Base-by-base conservation (phyloP, 2,797 vertebrate species). In the Phalloptychus januarius region DNA sequence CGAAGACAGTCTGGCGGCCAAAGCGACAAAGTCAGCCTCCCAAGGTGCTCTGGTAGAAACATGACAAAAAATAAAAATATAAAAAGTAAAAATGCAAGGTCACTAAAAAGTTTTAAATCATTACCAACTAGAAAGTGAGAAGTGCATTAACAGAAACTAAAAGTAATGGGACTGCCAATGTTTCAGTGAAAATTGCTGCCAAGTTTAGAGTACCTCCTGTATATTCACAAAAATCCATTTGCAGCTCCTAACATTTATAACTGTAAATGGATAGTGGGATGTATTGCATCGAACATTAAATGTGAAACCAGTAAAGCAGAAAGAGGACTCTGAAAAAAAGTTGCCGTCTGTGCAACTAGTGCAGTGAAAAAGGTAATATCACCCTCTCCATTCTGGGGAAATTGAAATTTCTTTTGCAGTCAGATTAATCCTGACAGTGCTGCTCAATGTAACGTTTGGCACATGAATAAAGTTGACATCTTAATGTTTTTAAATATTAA, bases 111-210 rank as follows among this genome's bases (percentile, higher is more conserved):
- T 91, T 87, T 76, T 74, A 83, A 77, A 85, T 88, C 84, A 89
- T 91, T 88, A 85, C 78, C 80, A 75, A 72, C 42, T 73, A 50
- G 71, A 81, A 79, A 85, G 80, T 86, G 88, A 91, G 79, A 87
- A 85, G 87, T 74, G 76, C 6, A 71, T 88, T 88, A 90, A 73
- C 28, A 56, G 46, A 46, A 78, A 77, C 84, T 82, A 83, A 84
- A 90, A 87, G 83, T 84, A 86, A 87, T 84, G 76, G 83, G 82
- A 77, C 82, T 86, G 87, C 79, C 88, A 83, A 72, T 85, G 82
- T 50, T 0, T 69, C 46, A 11, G 65, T 89, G 82, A 89, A 75
- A 86, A 88, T 88, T 83, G 76, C 15, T 38, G 42, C 77, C 40
- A 1, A 28, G 80, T 72, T 36, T 20, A 44, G 67, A 48, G 72